Evolutionary conservation across 2,797 vertebrate species (phyloP), one percentile per base, ranked within the genome.

Genomic region (Fistularia tabacaria): DNA sequence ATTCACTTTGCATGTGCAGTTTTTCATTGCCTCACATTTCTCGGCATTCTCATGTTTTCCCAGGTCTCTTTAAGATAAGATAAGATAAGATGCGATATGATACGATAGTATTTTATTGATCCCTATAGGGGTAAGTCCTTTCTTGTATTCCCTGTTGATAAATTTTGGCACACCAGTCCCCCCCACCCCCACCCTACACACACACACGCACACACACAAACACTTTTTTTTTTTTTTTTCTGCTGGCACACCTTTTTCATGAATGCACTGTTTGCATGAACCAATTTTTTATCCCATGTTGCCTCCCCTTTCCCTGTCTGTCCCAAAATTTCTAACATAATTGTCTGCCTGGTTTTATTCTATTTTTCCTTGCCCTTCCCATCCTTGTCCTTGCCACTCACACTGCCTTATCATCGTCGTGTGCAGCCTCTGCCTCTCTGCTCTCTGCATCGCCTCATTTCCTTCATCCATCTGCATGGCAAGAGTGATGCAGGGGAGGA

Each of bases 401-500:
- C 45, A 9, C 56, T 43, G 39, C 38, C 10, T 47, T 66, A 63
- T 54, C 45, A 2, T 74, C 56, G 57, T 47, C 10, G 1, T 41
- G 10, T 14, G 48, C 62, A 14, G 12, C 49, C 58, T 40, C 45
- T 54, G 58, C 38, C 45, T 40, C 38, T 48, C 51, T 55, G 39
- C 36, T 45, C 46, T 52, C 13, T 48, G 37, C 39, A 51, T 70
- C 59, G 25, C 53, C 48, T 41, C 66, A 46, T 69, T 74, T 49
- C 54, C 43, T 61, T 48, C 70, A 72, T 81, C 59, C 58, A 74
- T 64, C 74, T 56, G 44, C 44, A 37, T 46, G 51, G 46, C 54
- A 40, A 57, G 66, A 59, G 61, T 77, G 76, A 70, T 59, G 67
- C 55, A 77, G 69, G 51, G 63, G 51, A 49, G 48, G 57, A 42